Conservation (phyloP, 2,797 vertebrate genomes). For the Petrocephalus schoutedeni region DNA sequence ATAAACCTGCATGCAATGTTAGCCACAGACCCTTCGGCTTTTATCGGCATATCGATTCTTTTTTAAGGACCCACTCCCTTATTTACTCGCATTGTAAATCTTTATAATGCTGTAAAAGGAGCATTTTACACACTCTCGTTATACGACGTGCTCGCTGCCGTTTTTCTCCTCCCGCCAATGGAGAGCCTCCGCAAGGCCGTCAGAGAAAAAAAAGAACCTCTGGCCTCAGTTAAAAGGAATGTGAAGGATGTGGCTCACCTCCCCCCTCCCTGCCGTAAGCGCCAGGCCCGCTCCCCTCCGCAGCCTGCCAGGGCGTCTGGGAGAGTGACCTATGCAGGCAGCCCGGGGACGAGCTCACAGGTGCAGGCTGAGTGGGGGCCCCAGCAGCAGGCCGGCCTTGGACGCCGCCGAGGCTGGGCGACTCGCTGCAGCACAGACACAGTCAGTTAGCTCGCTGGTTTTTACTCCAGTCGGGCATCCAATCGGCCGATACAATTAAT, state of each 20-base stretch:
- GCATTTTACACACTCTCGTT: constrained; percentile 67
- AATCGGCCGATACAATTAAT: constrained; percentile 7
- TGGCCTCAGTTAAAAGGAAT: constrained; percentile 52
- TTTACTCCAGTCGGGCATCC: background rate
- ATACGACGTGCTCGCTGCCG: constrained; percentile 60
- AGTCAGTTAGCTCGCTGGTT: background rate
- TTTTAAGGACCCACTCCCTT: constrained; percentile 65
- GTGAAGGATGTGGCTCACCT: constrained; percentile 19
- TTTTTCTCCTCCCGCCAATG: constrained; percentile 5
- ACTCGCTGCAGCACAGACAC: background rate
- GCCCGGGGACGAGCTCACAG: background rate
- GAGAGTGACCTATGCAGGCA: background rate
- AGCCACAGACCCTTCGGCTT: constrained; percentile 33
- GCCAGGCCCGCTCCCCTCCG: constrained; percentile 11
- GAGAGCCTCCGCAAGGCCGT: constrained; percentile 32
- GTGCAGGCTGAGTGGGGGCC: background rate
- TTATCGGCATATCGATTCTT: constrained; percentile 67
- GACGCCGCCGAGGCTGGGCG: too few relatives aligned
- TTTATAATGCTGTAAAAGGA: constrained; percentile 73
- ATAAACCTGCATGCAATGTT: background rate
- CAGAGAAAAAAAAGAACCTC: constrained; percentile 32
- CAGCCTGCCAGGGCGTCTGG: background rate
- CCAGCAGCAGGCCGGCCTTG: too few relatives aligned
- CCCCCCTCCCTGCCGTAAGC: background rate
- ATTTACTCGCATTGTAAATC: constrained; percentile 76